Conservation (phyloP, 2,797 vertebrate genomes). For the Sus cebifrons region DNA sequence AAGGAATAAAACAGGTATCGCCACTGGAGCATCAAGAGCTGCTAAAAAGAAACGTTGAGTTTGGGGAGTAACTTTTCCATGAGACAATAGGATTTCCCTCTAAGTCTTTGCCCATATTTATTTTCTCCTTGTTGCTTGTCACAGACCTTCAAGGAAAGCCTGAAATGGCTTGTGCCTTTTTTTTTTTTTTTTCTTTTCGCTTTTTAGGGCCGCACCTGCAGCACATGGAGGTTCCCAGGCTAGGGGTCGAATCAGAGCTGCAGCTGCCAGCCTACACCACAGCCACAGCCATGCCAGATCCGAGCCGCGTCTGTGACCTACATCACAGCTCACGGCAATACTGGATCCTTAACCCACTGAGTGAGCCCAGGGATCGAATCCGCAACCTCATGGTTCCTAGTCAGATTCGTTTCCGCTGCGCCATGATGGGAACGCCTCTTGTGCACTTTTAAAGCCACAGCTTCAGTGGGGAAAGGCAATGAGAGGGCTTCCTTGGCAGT, state of each 20-base stretch:
- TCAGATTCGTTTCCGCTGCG: too few relatives aligned
- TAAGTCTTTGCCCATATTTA: background rate
- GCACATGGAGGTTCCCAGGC: too few relatives aligned
- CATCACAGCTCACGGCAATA: too few relatives aligned
- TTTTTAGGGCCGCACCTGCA: too few relatives aligned
- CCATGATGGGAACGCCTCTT: background rate
- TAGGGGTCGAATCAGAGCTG: too few relatives aligned
- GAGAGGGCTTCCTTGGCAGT: background rate
- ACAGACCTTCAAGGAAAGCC: slow-evolving; percentile 38
- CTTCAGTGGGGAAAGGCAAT: background rate
- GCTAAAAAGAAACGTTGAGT: slow-evolving; percentile 5
- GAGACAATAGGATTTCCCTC: slow-evolving; percentile 21
- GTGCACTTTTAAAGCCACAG: slow-evolving; percentile 16
- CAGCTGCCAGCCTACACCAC: too few relatives aligned
- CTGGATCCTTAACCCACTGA: too few relatives aligned
- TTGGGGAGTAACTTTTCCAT: background rate
- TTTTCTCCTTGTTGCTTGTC: slow-evolving; percentile 40
- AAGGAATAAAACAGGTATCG: background rate
- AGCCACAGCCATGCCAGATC: too few relatives aligned
- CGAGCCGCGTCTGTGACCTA: too few relatives aligned
- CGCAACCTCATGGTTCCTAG: too few relatives aligned
- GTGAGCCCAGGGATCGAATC: too few relatives aligned
- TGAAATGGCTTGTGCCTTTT: background rate
- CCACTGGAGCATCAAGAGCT: background rate
- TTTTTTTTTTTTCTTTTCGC: too few relatives aligned